These are phyloP conservation scores for Neostethus bicornis DNA, from an alignment of 2,797 vertebrate species.

Conservation along the genomic window DNA sequence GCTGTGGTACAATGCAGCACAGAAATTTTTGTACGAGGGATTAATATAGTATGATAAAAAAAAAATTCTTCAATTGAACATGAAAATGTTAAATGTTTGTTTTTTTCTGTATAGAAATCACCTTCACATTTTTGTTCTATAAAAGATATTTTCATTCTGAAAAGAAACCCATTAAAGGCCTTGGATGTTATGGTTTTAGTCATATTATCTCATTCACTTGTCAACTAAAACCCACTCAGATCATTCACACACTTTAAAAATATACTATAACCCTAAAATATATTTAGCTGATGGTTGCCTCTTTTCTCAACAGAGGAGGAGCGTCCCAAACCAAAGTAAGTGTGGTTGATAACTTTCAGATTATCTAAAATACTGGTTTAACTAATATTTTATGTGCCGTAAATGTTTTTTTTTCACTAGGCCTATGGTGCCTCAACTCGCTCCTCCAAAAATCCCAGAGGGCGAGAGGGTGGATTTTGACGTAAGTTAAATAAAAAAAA, in stretches of 20 bases:
- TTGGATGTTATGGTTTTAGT: constrained; percentile 23
- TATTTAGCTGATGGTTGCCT: constrained; percentile 2
- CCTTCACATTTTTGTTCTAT: no score
- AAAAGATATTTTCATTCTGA: no score
- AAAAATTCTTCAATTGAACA: no score
- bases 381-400: not conserved
- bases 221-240: not conserved
- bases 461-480: constrained; percentile 93
- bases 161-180: no score
- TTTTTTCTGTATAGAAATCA: no score
- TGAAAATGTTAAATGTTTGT: no score
- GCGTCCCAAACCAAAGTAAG: constrained; percentile 85
- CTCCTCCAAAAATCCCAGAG: constrained; percentile 91
- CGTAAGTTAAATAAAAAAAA: constrained; percentile 73
- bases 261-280: not conserved
- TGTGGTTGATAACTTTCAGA: not conserved
- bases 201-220: not conserved
- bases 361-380: not conserved
- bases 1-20: no score
- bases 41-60: no score
- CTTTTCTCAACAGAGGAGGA: constrained; percentile 82
- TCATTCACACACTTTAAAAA: not conserved
- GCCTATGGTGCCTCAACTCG: constrained; percentile 85
- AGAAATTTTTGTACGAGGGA: no score
- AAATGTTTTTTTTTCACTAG: constrained; percentile 52